phyloP scores from a whole-genome alignment of 2,888 invertebrate species.

The Dicranocentrus wangi region DNA sequence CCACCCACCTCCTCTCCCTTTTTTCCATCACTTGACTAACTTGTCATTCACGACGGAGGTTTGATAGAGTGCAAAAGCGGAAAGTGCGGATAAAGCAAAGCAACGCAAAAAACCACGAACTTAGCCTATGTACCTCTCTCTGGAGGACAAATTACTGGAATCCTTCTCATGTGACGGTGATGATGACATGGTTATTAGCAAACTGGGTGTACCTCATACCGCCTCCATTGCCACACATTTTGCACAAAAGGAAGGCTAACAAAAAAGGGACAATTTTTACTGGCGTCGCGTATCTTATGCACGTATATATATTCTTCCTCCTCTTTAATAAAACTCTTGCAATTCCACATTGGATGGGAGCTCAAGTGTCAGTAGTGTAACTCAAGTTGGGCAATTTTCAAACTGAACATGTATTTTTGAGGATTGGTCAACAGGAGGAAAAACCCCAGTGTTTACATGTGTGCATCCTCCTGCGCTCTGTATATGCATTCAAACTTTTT shows the following conservation, averaged over 20 bases:
- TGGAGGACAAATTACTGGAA: constrained; percentile 2
- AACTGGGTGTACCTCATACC: background rate
- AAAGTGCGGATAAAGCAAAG: background rate
- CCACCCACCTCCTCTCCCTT: background rate
- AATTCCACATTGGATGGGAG: background rate
- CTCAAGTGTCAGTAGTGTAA: background rate
- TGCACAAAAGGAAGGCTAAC: background rate
- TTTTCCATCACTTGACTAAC: background rate
- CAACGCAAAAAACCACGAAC: background rate
- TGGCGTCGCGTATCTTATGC: background rate
- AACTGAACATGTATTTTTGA: too few relatives aligned
- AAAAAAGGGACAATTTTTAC: background rate
- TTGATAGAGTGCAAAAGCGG: background rate
- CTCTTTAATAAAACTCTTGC: background rate
- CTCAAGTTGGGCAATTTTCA: background rate
- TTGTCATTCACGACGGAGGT: constrained; percentile 5
- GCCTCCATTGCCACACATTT: background rate
- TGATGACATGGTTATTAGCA: constrained; percentile 19
- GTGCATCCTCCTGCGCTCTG: too few relatives aligned
- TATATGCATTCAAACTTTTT: too few relatives aligned
- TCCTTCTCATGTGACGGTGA: constrained; percentile 5
- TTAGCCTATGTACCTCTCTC: background rate
- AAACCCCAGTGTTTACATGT: too few relatives aligned
- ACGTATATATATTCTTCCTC: background rate
- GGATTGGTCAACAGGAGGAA: too few relatives aligned